Conservation (phyloP, 2,888 invertebrate genomes). For the Campoplex nolae region DNA sequence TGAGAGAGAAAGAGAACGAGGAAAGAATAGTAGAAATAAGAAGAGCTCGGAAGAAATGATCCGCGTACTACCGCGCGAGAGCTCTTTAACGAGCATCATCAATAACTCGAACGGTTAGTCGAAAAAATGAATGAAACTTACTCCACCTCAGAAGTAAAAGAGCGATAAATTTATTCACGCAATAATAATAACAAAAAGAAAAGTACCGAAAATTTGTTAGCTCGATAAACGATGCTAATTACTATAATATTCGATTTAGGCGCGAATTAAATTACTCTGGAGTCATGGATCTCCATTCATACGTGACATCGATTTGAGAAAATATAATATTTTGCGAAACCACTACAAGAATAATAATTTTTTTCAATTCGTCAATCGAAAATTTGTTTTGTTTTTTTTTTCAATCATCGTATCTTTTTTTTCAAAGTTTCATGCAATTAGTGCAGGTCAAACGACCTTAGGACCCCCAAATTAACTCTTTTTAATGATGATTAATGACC, state of each 20-base stretch:
- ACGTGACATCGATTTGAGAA: neutral
- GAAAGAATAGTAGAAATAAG: constrained; percentile 26
- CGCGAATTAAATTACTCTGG: constrained; percentile 10
- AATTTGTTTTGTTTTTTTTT: neutral
- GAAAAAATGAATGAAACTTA: constrained; percentile 30
- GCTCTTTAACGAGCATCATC: constrained; percentile 79
- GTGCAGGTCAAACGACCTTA: constrained; percentile 1
- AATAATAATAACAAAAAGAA: constrained; percentile 16
- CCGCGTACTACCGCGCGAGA: constrained; percentile 67
- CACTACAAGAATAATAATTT: neutral
- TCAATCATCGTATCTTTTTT: neutral
- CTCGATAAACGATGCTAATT: constrained; percentile 77
- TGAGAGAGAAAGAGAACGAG: constrained; percentile 23
- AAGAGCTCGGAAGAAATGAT: constrained; percentile 58
- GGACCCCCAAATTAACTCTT: constrained; percentile 49
- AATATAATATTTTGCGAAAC: neutral
- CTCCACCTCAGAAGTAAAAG: constrained; percentile 34
- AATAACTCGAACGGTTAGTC: constrained; percentile 74
- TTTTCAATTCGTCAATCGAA: neutral
- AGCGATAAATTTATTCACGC: constrained; percentile 48
- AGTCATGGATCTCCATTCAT: neutral
- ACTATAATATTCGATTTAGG: constrained; percentile 72
- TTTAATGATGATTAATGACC: constrained; percentile 61
- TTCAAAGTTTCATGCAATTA: constrained; percentile 34
- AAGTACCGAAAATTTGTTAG: constrained; percentile 64